These are phyloP conservation scores for Onthophagus taurus DNA, from an alignment of 1,140 invertebrate species.

Conservation along the genomic window DNA sequence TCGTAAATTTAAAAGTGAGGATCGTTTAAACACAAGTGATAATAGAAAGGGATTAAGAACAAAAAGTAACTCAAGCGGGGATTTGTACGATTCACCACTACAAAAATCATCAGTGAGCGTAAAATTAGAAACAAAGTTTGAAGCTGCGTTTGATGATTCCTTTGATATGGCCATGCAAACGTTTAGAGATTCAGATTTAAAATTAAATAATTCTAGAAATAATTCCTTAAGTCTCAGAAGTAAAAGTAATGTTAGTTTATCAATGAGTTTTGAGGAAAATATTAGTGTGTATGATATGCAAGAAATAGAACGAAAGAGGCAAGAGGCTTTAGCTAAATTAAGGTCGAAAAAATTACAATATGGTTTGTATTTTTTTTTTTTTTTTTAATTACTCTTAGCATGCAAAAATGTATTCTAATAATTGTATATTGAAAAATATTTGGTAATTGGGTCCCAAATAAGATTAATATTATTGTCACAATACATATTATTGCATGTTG, in stretches of 20 bases:
- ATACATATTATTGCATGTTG: no score
- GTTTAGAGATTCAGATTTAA: constrained; percentile 18
- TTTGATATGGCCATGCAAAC: constrained; percentile 22
- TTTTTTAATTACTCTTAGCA: neutral
- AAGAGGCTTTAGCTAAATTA: constrained; percentile 6
- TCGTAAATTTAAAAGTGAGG: constrained; percentile 11
- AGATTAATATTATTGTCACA: no score
- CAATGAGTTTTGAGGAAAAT: neutral
- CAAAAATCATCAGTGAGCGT: neutral
- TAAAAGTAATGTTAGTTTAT: neutral
- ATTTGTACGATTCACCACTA: neutral
- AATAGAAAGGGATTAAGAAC: neutral
- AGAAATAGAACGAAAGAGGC: constrained; percentile 6
- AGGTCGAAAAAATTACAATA: constrained; percentile 3
- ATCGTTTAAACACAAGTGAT: neutral
- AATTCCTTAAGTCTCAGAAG: constrained; percentile 3
- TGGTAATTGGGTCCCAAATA: no score
- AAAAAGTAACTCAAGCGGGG: neutral
- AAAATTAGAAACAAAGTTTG: neutral
- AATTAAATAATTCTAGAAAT: neutral
- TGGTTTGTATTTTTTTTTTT: neutral
- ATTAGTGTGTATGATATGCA: neutral
- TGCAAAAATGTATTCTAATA: no score
- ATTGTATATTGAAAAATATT: no score
- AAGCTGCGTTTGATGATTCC: constrained; percentile 23